Base-by-base conservation (phyloP, 2,797 vertebrate species). In the Clarias platycephalus region DNA sequence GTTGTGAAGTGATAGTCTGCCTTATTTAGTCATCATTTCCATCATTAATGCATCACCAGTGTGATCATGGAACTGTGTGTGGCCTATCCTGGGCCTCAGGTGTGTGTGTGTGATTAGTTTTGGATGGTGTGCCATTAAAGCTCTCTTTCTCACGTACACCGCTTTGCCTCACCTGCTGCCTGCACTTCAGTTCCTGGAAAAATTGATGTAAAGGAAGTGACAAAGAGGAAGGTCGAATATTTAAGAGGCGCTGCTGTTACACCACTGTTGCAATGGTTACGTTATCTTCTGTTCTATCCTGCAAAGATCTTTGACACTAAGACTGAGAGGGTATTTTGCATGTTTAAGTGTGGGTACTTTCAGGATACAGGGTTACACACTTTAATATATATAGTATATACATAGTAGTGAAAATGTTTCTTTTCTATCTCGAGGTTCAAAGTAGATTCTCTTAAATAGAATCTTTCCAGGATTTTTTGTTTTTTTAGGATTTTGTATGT, bases 201-300 rank as follows among this genome's bases (percentile, higher is more conserved):
- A 92, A 89, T 88, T 92, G 90, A 90, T 93, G 91, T 94, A 91
- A 92, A 94, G 94, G 94, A 95, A 95, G 92, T 92, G 86, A 91
- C 91, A 90, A 93, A 93, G 93, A 93, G 94, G 93, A 95, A 94
- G 89, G 87, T 91, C 70, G 10, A 58, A 76, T 37, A 78, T 83
- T 82, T 71, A 75, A 83, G 20, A n/a, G 58, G 44, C 80, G 40
- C 15, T 60, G 64, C 72, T 57, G 20, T 86, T 84, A 64, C 28
- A 34, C 7, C 44, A 7, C 67, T 67, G 66, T 63, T 75, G 66
- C 62, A 62, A 22, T n/a, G 5, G n/a, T 28, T 71, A 22, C 44
- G 31, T 55, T 62, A 74, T 64, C 34, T 80, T 26, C 18, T 15
- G 40, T 53, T 84, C 76, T 80, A 26, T 12, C 31, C 15, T 76